Base-by-base conservation (phyloP, 2,888 invertebrate species). In the Caenorhabditis sp. region DNA sequence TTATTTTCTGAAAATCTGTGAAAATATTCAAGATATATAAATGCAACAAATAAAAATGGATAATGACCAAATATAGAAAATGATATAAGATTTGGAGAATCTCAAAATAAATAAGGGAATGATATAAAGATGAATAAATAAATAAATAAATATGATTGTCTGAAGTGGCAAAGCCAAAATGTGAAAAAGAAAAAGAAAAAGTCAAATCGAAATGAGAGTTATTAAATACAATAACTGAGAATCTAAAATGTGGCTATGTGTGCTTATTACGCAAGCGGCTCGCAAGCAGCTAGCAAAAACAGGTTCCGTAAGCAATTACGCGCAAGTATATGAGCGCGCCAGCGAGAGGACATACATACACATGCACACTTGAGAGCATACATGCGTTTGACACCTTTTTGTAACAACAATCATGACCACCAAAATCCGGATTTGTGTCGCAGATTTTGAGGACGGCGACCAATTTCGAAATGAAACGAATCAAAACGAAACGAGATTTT, bases 101-200 rank as follows among this genome's bases (percentile, higher is more conserved):
- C 26, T 53, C 59, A 59, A 62, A 59, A 68, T 68, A 31, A 31
- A 31, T 31, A 31, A 31, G 10, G 10, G 31, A 31, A 7, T 31
- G 31, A 31, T 31, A 31, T 31, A 31, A 31, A 31, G 31, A 31
- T 31, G 31, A 31, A 31, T 43, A 17, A 43, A 17, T 43, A 43
- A 43, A 43, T 43, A 43, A 43, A 43, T 43, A 43, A 43, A 43
- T 43, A 43, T 43, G 43, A 43, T 43, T 12, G 43, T 43, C 10
- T 43, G 43, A 43, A 43, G 43, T 43, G 43, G 43, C 8, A 17
- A 17, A n/a, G n/a, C n/a, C n/a, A n/a, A n/a, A n/a, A n/a, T n/a
- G n/a, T n/a, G n/a, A n/a, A n/a, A n/a, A n/a, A n/a, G n/a, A n/a
- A n/a, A n/a, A n/a, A n/a, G n/a, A n/a, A 10, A 43, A 43, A 43